phyloP scores from a whole-genome alignment of 2,888 invertebrate species.

The Catotricha subobsoleta region DNA sequence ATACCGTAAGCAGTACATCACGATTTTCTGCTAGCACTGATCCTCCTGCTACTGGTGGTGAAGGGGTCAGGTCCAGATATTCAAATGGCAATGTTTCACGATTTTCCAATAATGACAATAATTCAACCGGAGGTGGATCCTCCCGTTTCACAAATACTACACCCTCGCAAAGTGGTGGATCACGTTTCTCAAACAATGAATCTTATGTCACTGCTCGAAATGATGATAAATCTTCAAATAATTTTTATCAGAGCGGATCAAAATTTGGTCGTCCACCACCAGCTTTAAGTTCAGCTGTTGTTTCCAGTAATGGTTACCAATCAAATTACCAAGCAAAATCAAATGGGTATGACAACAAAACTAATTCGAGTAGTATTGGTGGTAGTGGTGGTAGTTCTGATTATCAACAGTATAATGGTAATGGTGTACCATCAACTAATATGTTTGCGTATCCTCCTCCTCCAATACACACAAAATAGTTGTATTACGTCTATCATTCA shows the following conservation, averaged over 20 bases:
- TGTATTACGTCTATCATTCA: no score
- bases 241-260: slow-evolving; percentile 3
- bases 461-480: slow-evolving; percentile 13
- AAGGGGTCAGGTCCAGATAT: no score
- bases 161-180: neutral
- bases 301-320: neutral
- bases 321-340: neutral
- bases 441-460: slow-evolving; percentile 28
- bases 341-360: neutral
- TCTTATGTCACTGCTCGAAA: neutral
- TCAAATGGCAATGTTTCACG: neutral
- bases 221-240: neutral
- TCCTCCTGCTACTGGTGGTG: neutral
- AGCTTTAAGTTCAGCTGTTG: neutral
- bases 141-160: neutral
- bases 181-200: slow-evolving; percentile 3
- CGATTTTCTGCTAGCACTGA: neutral
- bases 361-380: no score
- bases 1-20: neutral
- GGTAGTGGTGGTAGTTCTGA: neutral
- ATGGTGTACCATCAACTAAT: slow-evolving; percentile 12
- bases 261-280: slow-evolving; percentile 3
- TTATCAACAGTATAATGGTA: slow-evolving; percentile 1
- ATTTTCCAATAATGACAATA: neutral
- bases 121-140: neutral